These are phyloP conservation scores for Podocnemis expansa DNA, from an alignment of 2,113 vertebrate genomes.

Conservation along the genomic window DNA sequence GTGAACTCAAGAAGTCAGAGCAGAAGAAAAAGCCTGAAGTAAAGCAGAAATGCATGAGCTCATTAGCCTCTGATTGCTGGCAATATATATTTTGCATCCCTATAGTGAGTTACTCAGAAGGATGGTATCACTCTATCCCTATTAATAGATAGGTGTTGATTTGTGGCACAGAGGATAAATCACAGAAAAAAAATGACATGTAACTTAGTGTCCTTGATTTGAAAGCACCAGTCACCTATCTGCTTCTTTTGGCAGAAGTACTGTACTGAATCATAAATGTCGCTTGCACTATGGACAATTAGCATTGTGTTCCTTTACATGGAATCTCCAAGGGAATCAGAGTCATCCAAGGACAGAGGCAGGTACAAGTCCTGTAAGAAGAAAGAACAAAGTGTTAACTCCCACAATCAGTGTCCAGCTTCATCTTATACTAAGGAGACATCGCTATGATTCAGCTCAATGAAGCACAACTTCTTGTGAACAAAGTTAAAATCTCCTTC, in stretches of 20 bases:
- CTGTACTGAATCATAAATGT: slow-evolving; percentile 63
- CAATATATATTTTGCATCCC: slow-evolving; percentile 59
- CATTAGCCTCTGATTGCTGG: slow-evolving; percentile 26
- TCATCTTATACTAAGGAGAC: rapidly evolving
- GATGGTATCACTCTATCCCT: slow-evolving; percentile 82
- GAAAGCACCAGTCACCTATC: slow-evolving; percentile 81
- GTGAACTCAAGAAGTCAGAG: slow-evolving; percentile 9
- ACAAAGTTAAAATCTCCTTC: rapidly evolving
- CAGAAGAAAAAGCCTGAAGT: slow-evolving; percentile 27
- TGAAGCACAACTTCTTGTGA: background rate
- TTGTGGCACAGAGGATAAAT: slow-evolving; percentile 82
- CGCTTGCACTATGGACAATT: slow-evolving; percentile 44
- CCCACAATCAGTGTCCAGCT: background rate
- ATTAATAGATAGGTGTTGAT: slow-evolving; percentile 72
- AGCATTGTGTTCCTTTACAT: slow-evolving; percentile 82
- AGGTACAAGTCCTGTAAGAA: slow-evolving; percentile 93
- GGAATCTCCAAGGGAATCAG: slow-evolving; percentile 94
- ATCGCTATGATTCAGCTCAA: rapidly evolving
- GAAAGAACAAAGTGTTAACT: slow-evolving; percentile 75
- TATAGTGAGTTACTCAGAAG: slow-evolving; percentile 56
- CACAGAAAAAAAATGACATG: slow-evolving; percentile 78
- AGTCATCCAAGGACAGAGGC: slow-evolving; percentile 97
- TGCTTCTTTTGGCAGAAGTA: slow-evolving; percentile 73
- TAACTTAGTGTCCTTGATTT: slow-evolving; percentile 74
- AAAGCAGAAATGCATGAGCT: slow-evolving; percentile 21